Base-by-base conservation (phyloP, 2,888 invertebrate species). In the Scrobipalpa costella region DNA sequence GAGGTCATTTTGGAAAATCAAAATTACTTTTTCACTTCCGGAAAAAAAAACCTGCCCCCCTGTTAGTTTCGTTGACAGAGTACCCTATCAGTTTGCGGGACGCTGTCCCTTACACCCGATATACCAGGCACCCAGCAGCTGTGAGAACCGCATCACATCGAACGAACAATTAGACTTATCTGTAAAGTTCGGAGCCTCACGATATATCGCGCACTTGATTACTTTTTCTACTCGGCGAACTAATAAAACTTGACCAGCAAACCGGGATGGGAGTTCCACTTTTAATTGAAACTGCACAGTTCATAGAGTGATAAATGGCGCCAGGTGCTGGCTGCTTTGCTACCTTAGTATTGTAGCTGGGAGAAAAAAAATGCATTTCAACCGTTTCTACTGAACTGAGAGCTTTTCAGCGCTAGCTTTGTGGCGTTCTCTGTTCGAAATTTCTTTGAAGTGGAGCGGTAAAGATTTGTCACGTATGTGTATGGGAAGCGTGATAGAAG, bases 221-320 rank as follows among this genome's bases (percentile, higher is more conserved):
- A 88, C 85, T 87, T 87, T 86, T 84, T 81, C 84, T 80, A 79
- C 83, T 85, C 74, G 68, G 73, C 67, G 75, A 86, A 86, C 81
- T 86, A 88, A 89, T 90, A 88, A 85, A 88, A 88, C 79, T 88
- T 87, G 84, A 83, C 84, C 85, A 86, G 81, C 79, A 78, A 76
- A 80, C 81, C 81, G 81, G 75, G 73, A 80, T 80, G 72, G 76
- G 66, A 72, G 76, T 73, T 71, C 67, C 79, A 75, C 81, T 85
- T 85, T 85, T 86, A 88, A 86, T 86, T 86, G 82, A 84, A 85
- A 80, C 76, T 74, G 71, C 73, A 69, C 70, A 76, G 75, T 74
- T 71, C 71, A 75, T 76, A 73, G 55, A 65, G 57, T 62, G 64
- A 63, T 63, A 61, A 61, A 61, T 60, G 65, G 47, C 50, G 27